Evolutionary conservation across 2,113 vertebrate species (phyloP).

Genomic region (Lathamus discolor): DNA sequence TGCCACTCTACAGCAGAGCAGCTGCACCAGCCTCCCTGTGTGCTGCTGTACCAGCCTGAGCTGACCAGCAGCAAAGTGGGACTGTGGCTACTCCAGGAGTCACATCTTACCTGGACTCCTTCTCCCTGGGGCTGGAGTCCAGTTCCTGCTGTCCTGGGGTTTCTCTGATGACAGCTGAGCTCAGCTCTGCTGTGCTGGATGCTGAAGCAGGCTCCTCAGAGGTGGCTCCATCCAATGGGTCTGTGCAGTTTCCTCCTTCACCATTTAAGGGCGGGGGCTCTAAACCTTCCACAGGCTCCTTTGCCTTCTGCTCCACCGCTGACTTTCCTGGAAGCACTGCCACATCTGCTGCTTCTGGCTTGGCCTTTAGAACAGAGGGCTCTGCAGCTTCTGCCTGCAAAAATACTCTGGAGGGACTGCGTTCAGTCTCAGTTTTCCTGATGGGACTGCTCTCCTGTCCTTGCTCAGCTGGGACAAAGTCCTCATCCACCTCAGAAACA

Average conservation of each 20-base stretch:
- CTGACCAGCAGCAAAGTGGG: neutral
- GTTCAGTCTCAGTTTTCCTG: neutral
- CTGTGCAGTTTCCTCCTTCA: neutral
- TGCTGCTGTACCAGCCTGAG: accelerated
- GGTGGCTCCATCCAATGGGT: neutral
- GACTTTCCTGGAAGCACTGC: neutral
- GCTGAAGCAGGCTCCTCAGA: neutral
- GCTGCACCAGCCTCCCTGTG: accelerated
- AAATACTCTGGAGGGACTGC: neutral
- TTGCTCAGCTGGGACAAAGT: neutral
- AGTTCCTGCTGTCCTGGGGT: neutral
- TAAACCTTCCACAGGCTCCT: neutral
- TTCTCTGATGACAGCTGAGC: neutral
- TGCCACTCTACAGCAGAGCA: neutral
- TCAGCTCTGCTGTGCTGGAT: neutral
- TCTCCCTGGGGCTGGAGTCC: neutral
- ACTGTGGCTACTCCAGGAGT: no score
- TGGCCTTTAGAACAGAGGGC: neutral
- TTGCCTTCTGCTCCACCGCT: neutral
- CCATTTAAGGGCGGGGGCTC: constrained; percentile 42
- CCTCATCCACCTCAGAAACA: neutral
- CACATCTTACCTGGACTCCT: constrained; percentile 56
- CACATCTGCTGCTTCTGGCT: neutral
- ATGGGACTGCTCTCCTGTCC: neutral
- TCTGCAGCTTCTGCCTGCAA: neutral